These are phyloP conservation scores for Ameiurus melas DNA, from an alignment of 2,113 vertebrate species.

Conservation along the genomic window DNA sequence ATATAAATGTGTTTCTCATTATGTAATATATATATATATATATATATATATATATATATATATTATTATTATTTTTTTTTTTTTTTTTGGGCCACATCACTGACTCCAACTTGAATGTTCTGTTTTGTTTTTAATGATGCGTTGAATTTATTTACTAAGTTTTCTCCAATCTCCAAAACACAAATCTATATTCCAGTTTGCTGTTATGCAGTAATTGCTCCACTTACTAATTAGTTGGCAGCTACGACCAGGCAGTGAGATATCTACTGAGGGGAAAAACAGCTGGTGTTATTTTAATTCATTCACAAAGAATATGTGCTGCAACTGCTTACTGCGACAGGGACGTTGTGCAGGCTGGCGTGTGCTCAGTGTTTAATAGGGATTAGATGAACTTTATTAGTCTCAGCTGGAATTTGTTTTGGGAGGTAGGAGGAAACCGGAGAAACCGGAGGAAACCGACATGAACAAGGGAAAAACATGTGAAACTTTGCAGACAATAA, in stretches of 20 bases:
- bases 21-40: too few species aligned
- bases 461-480: background rate
- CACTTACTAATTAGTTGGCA: slow-evolving; percentile 11
- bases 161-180: background rate
- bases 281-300: background rate
- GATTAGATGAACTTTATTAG: background rate
- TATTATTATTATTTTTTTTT: too few species aligned
- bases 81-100: background rate
- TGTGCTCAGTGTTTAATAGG: background rate
- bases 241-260: background rate
- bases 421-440: background rate
- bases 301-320: background rate
- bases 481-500: background rate
- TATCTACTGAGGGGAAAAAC: slow-evolving; percentile 2
- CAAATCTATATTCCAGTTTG: background rate
- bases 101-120: background rate
- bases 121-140: too few species aligned
- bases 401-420: background rate
- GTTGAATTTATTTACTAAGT: background rate
- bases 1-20: too few species aligned
- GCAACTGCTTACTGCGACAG: background rate
- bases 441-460: background rate
- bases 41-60: too few species aligned
- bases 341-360: background rate
- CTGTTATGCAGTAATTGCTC: background rate